These are phyloP conservation scores for Epinotia bilunana DNA, from an alignment of 2,888 invertebrate genomes.

Conservation along the genomic window DNA sequence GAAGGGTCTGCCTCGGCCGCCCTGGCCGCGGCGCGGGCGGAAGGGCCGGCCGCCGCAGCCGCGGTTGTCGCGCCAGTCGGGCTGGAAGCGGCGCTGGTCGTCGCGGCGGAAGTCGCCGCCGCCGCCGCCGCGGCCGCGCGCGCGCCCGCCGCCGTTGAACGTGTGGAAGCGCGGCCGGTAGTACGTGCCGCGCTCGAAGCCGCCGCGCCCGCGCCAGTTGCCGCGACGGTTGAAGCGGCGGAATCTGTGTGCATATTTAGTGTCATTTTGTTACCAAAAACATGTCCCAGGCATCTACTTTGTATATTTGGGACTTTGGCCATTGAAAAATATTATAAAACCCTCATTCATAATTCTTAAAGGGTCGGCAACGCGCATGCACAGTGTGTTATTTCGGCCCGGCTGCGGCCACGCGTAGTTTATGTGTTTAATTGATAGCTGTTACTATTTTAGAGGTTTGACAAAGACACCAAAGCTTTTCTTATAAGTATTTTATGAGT, in stretches of 20 bases:
- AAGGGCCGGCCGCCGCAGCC: constrained; percentile 73
- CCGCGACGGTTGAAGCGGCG: constrained; percentile 80
- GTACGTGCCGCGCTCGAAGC: constrained; percentile 90
- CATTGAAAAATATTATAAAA: too few species aligned
- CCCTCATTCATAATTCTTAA: too few species aligned
- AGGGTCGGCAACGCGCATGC: too few species aligned
- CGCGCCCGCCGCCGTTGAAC: constrained; percentile 84
- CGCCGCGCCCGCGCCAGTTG: constrained; percentile 83
- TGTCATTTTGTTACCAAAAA: too few species aligned
- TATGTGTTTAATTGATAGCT: too few species aligned
- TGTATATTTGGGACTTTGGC: too few species aligned
- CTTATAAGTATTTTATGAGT: too few species aligned
- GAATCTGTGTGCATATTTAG: constrained; percentile 53
- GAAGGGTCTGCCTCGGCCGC: constrained; percentile 74
- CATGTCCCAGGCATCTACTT: too few species aligned
- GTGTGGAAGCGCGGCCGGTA: constrained; percentile 91
- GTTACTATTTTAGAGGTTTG: too few species aligned
- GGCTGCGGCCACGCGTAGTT: too few species aligned
- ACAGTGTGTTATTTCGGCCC: too few species aligned
- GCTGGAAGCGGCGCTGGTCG: constrained; percentile 68
- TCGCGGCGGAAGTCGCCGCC: constrained; percentile 74
- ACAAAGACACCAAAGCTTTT: too few species aligned
- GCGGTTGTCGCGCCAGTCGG: constrained; percentile 69
- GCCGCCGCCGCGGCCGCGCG: constrained; percentile 79
- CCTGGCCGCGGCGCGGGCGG: constrained; percentile 73